Conservation (phyloP, 2,888 invertebrate genomes). For the Campoplex nolae region DNA sequence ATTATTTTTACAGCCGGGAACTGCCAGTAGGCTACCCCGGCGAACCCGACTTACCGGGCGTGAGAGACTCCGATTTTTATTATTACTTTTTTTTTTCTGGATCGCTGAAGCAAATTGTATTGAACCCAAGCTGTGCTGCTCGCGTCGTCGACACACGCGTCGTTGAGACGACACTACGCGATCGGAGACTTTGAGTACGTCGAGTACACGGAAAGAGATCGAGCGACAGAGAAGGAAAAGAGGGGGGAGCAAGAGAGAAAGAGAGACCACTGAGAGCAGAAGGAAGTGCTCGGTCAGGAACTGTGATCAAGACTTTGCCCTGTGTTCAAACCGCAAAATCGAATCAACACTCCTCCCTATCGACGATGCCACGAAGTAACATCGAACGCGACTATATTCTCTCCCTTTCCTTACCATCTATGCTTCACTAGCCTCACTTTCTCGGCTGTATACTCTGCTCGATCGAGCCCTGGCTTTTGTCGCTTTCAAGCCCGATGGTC, state of each 20-base stretch:
- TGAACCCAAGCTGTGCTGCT: constrained; percentile 13
- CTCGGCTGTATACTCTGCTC: constrained; percentile 10
- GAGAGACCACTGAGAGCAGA: neutral
- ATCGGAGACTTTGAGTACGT: constrained; percentile 61
- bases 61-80: constrained; percentile 64
- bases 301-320: constrained; percentile 67
- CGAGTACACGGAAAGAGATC: constrained; percentile 4
- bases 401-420: constrained; percentile 50
- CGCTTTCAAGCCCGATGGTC: constrained; percentile 31
- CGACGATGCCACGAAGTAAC: constrained; percentile 27
- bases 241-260: constrained; percentile 48
- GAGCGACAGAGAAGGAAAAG: constrained; percentile 27
- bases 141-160: constrained; percentile 23
- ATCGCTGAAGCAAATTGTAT: constrained; percentile 76
- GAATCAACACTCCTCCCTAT: constrained; percentile 63
- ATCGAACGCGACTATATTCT: constrained; percentile 41
- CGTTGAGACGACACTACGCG: constrained; percentile 62
- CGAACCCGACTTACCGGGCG: constrained; percentile 59
- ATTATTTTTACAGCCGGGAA: constrained; percentile 50
- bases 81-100: constrained; percentile 73
- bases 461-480: constrained; percentile 39
- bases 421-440: constrained; percentile 32
- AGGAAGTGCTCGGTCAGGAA: constrained; percentile 59
- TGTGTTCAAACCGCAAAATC: constrained; percentile 68
- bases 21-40: neutral